These are phyloP conservation scores for Keiferia lycopersicella DNA, from an alignment of 2,888 invertebrate genomes.

Conservation along the genomic window DNA sequence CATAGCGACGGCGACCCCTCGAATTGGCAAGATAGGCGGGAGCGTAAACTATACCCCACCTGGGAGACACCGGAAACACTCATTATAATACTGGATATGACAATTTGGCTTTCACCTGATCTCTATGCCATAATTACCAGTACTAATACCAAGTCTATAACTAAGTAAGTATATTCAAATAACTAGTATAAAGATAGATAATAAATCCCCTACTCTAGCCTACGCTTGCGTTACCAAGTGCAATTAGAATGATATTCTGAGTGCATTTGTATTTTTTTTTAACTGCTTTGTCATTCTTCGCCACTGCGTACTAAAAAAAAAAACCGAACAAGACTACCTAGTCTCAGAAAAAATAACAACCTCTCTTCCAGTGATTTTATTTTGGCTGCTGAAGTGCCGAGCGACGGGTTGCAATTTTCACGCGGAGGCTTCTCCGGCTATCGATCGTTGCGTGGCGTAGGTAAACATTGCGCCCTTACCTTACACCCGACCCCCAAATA, in stretches of 20 bases:
- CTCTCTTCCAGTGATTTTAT: slow-evolving; percentile 47
- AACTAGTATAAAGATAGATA: too few relatives aligned
- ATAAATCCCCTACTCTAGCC: too few relatives aligned
- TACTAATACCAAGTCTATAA: too few relatives aligned
- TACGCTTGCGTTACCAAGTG: too few relatives aligned
- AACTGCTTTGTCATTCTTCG: too few relatives aligned
- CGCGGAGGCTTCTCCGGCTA: slow-evolving; percentile 65
- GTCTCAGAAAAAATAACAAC: background rate
- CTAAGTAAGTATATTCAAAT: too few relatives aligned
- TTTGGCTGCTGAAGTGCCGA: slow-evolving; percentile 45
- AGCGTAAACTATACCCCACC: slow-evolving; percentile 59
- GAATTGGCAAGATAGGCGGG: slow-evolving; percentile 53
- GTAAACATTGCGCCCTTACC: slow-evolving; percentile 73
- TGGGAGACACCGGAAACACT: slow-evolving; percentile 36
- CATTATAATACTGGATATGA: slow-evolving; percentile 41
- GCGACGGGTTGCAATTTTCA: slow-evolving; percentile 75
- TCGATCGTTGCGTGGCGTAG: slow-evolving; percentile 77
- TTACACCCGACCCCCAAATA: slow-evolving; percentile 39
- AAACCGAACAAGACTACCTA: too few relatives aligned
- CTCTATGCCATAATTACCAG: background rate
- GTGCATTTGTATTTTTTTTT: too few relatives aligned
- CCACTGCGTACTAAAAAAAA: too few relatives aligned
- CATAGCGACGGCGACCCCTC: slow-evolving; percentile 51
- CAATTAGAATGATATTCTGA: too few relatives aligned
- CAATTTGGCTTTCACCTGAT: slow-evolving; percentile 8